Percentiles rank a stretch among this genome's conserved stretches.
Evolutionary conservation across 2,797 vertebrate species (phyloP).

Genomic region (Helostoma temminkii): DNA sequence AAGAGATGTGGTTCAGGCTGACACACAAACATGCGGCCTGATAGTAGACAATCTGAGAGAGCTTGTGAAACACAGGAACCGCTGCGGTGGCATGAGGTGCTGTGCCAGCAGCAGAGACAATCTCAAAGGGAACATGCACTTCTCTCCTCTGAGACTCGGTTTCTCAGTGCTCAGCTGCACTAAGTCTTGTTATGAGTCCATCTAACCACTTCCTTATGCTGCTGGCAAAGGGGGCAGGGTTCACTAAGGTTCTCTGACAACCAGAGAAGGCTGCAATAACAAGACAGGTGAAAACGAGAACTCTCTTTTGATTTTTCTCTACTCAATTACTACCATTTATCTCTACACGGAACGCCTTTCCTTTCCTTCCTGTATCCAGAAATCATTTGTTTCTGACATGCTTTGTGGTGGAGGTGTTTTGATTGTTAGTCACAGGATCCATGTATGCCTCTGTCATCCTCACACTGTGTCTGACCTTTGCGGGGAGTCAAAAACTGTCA

Average conservation of each 20-base stretch:
- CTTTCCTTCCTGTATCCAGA: slow-evolving; percentile 37
- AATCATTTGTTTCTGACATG: slow-evolving; percentile 20
- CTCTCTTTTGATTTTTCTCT: slow-evolving; percentile 50
- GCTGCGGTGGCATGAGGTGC: slow-evolving; percentile 56
- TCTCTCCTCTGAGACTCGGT: slow-evolving; percentile 40
- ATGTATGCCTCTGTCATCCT: not conserved
- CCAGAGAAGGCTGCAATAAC: slow-evolving; percentile 71
- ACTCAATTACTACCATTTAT: slow-evolving; percentile 32
- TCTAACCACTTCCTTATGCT: slow-evolving; percentile 88
- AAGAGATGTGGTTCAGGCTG: slow-evolving; percentile 37
- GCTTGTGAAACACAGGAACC: slow-evolving; percentile 30
- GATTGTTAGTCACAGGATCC: slow-evolving; percentile 4
- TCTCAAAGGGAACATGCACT: slow-evolving; percentile 56
- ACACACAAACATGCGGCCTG: slow-evolving; percentile 37
- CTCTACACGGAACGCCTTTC: slow-evolving; percentile 4
- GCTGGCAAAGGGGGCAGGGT: slow-evolving; percentile 76
- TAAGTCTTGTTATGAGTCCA: slow-evolving; percentile 69
- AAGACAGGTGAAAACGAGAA: slow-evolving; percentile 57
- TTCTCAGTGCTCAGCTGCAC: slow-evolving; percentile 64
- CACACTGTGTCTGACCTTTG: slow-evolving; percentile 1
- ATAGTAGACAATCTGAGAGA: slow-evolving; percentile 29
- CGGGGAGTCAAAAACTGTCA: slow-evolving; percentile 10
- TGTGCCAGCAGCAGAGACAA: slow-evolving; percentile 49
- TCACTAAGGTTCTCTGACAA: slow-evolving; percentile 71
- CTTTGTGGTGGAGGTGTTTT: too few species aligned